Evolutionary conservation across 2,113 vertebrate species (phyloP).

Genomic region (Neofelis nebulosa): DNA sequence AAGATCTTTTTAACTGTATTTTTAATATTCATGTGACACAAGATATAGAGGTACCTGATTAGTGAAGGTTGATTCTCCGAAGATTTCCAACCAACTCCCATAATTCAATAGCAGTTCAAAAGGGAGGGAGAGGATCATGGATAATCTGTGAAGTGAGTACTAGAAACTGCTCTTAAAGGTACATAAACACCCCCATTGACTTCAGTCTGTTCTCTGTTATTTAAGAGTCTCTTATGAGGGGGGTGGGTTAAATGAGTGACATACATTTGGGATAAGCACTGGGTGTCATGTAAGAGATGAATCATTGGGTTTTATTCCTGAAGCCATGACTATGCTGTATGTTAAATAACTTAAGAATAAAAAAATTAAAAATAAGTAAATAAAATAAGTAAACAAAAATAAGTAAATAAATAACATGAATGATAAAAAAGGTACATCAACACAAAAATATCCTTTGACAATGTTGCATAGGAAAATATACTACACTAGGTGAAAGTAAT

Average conservation of each 20-base stretch:
- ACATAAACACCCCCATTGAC: not conserved
- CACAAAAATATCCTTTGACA: not conserved
- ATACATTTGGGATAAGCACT: too few species aligned
- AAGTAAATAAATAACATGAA: too few species aligned
- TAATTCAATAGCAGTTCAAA: not conserved
- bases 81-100: not conserved
- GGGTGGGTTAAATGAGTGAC: too few species aligned
- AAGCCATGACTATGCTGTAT: too few species aligned
- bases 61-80: not conserved
- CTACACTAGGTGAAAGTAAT: not conserved
- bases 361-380: too few species aligned
- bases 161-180: not conserved
- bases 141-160: not conserved
- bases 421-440: not conserved
- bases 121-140: not conserved
- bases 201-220: too few species aligned
- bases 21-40: not conserved
- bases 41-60: not conserved
- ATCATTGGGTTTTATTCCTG: too few species aligned
- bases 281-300: too few species aligned
- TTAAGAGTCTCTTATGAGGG: too few species aligned
- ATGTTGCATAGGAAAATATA: not conserved
- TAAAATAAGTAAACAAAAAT: too few species aligned
- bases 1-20: not conserved
- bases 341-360: too few species aligned